Base-by-base conservation (phyloP, 2,797 vertebrate genomes). In the Lophius americanus region DNA sequence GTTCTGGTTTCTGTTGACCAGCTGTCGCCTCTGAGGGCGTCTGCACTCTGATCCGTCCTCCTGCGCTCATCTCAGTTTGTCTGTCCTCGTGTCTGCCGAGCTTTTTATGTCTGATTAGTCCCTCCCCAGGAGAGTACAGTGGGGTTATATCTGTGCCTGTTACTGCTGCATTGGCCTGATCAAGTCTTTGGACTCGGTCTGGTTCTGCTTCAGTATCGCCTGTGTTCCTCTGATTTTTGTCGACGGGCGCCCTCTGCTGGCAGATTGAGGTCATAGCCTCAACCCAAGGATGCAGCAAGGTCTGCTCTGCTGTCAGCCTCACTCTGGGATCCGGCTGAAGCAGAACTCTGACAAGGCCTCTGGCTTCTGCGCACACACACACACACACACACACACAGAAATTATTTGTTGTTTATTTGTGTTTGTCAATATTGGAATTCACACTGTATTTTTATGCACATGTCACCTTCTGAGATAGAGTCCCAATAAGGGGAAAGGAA, bases 401-500 rank as follows among this genome's bases (percentile, higher is more conserved):
- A 52, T 5, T 4, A 9, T 7, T 7, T 7, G 9, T 12, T 13
- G 4, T 54, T 38, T 59, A 51, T 55, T 51, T 41, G 0, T 48
- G n/a, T 52, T 33, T 64, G 0, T 23, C 9, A 41, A 23, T n/a
- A 14, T 4, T 13, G 12, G 4, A 3, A 39, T 60, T 52, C 50
- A 9, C 52, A 13, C n/a, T 49, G n/a, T 3, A 23, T 49, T 23
- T 46, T 48, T 74, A 9, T 50, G 13, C 53, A 35, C 10, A 9
- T 67, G 91, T 93, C 85, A 99, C 98, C 96, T 49, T 96, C 94
- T 83, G 97, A 97, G 82, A 98, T 94, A 61, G 87, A 90, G 85
- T 99, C 96, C 98, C 98, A 99, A 90, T 97, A 99, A 0, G 96
- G 96, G 9, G 96, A 91, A 4, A 96, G 92, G 82, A 98, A 99